These are phyloP conservation scores for Astropecten irregularis DNA, from an alignment of 53 echinoderm and acorn worm genomes.

Conservation along the genomic window DNA sequence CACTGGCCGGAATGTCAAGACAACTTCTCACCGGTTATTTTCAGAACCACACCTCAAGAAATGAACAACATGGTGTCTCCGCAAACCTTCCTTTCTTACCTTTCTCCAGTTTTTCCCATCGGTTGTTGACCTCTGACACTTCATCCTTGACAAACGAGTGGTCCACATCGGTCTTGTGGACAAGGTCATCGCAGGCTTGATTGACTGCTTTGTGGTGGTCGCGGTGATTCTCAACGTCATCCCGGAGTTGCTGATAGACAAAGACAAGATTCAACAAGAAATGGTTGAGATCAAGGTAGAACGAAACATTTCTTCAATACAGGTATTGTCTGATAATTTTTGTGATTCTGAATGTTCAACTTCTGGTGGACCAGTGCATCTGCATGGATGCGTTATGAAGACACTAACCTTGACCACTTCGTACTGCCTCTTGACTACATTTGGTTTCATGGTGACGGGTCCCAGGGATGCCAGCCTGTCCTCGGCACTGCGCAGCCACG, in stretches of 20 bases:
- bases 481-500: constrained; percentile 94
- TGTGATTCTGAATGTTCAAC: too few species aligned
- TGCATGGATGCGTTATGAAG: too few species aligned
- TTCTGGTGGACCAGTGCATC: too few species aligned
- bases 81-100: too few species aligned
- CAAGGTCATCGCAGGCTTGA: constrained; percentile 72
- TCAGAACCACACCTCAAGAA: too few species aligned
- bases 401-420: constrained; percentile 93
- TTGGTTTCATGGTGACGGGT: constrained; percentile 88
- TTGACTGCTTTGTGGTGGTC: constrained; percentile 95
- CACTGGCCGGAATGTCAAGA: too few species aligned
- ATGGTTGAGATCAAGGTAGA: background rate
- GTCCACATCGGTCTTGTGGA: constrained; percentile 88
- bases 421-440: constrained; percentile 90
- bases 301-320: background rate
- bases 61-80: too few species aligned
- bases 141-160: constrained; percentile 89
- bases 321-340: background rate
- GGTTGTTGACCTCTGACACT: constrained; percentile 81
- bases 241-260: constrained; percentile 61
- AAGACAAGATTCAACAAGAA: background rate
- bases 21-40: too few species aligned
- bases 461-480: constrained; percentile 85
- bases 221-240: constrained; percentile 90
- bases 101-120: constrained; percentile 91